Evolutionary conservation across 2,888 invertebrate genomes (phyloP), one percentile per base, ranked within the genome.

Genomic region (Schizotus pectinicornis): DNA sequence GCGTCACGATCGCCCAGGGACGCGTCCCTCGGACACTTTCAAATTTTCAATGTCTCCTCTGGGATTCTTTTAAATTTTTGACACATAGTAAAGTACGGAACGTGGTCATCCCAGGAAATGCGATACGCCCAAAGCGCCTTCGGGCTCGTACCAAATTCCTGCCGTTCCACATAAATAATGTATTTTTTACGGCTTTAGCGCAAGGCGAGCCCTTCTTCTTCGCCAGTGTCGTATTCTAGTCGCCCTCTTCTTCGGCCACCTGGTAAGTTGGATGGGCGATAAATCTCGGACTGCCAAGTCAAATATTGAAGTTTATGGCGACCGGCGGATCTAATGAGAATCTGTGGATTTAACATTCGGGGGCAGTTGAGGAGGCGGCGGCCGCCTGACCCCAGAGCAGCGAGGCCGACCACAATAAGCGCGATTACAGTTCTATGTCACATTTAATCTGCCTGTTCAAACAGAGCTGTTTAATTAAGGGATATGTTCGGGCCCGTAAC

Each of bases 401-500:
- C 60, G 43, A 46, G 65, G 64, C 67, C 73, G 73, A 73, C 79
- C 79, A 80, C 80, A 80, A 80, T 80, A 79, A 79, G 79, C 79
- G 73, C 78, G 77, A 79, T 80, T 80, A 80, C 79, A 79, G 75
- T 79, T 79, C 79, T 76, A 73, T 78, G 80, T 80, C 80, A 80
- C 79, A 80, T 80, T 79, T 80, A 80, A 80, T 80, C 80, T 79
- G 77, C 78, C 77, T 78, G 79, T 79, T 79, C 80, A 80, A 80
- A 80, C 78, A 80, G 77, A 74, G 77, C 78, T 79, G 79, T 80
- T 80, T 80, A 80, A 80, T 80, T 80, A 80, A 80, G 77, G 79
- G 79, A 79, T 78, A 76, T 75, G 76, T 77, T 70, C 76, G 73
- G 77, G 71, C 75, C 77, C 74, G 77, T 76, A 80, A 80, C 79